Evolutionary conservation across 2,888 invertebrate species (phyloP).

Genomic region (Itoplectis maculator): DNA sequence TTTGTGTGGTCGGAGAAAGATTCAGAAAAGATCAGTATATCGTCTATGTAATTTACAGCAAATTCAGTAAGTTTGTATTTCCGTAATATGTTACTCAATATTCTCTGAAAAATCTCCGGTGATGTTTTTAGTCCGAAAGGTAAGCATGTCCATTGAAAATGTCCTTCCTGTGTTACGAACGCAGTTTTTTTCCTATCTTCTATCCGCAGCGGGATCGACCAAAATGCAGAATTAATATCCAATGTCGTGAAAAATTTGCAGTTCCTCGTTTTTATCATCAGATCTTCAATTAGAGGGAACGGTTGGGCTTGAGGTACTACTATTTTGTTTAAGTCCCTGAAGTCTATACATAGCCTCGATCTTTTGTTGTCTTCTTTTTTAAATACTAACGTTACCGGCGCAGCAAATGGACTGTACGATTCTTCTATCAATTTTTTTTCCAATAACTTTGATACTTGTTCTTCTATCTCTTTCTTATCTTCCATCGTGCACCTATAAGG

Average conservation of each 20-base stretch:
- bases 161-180: conserved; percentile 39
- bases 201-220: conserved; percentile 37
- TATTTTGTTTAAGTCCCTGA: conserved; percentile 51
- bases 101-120: conserved; percentile 64
- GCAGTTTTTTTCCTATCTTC: conserved; percentile 46
- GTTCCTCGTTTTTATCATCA: conserved; percentile 64
- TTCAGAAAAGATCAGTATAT: conserved; percentile 50
- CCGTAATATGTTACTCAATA: conserved; percentile 45
- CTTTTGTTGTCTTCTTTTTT: conserved; percentile 65
- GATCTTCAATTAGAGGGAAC: conserved; percentile 66
- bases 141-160: conserved; percentile 49
- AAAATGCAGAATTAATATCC: conserved; percentile 64
- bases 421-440: conserved; percentile 63
- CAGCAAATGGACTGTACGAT: conserved; percentile 63
- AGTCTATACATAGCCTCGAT: conserved; percentile 62
- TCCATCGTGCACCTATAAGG: conserved; percentile 57
- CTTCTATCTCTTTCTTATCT: conserved; percentile 61
- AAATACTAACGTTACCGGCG: conserved; percentile 63
- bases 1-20: conserved; percentile 29
- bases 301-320: conserved; percentile 62
- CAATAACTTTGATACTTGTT: conserved; percentile 63
- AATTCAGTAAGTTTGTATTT: conserved; percentile 40
- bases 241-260: conserved; percentile 61
- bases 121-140: conserved; percentile 51
- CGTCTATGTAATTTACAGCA: conserved; percentile 53